Conservation (phyloP, 2,797 vertebrate species). For the Mallotus villosus region DNA sequence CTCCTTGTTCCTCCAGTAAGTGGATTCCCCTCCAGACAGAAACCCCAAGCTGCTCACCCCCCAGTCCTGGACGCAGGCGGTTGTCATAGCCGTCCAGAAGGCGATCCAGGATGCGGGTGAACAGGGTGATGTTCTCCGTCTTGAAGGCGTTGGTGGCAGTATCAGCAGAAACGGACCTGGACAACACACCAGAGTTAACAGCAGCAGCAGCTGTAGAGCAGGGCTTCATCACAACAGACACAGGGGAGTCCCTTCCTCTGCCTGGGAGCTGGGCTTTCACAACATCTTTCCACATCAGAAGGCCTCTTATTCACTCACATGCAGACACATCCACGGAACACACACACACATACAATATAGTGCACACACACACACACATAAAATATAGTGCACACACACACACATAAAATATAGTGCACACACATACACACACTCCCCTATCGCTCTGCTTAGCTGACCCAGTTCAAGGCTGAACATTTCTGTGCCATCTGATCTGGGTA, state of each 20-base stretch:
- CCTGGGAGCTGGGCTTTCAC: neutral
- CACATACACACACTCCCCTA: neutral
- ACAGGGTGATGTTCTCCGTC: constrained; percentile 97
- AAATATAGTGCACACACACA: constrained; percentile 22
- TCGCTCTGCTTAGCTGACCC: constrained; percentile 53
- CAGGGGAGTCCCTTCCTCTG: too few species aligned
- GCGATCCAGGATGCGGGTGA: constrained; percentile 97
- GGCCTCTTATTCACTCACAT: constrained; percentile 22
- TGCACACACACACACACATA: constrained; percentile 11
- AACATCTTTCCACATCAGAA: neutral
- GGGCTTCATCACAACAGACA: neutral
- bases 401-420: neutral
- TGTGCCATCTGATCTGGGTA: constrained; percentile 56
- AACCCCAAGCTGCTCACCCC: constrained; percentile 79
- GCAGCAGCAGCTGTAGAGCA: neutral
- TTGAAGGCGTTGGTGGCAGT: constrained; percentile 88
- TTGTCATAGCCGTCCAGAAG: constrained; percentile 98
- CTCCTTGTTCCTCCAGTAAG: neutral
- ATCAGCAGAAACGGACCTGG: constrained; percentile 84
- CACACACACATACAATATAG: constrained; percentile 8
- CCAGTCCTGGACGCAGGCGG: constrained; percentile 94
- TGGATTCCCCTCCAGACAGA: neutral
- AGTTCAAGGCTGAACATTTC: constrained; percentile 56
- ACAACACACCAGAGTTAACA: constrained; percentile 37
- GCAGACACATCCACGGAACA: constrained; percentile 3